These are phyloP conservation scores for Xyrichtys novacula DNA, from an alignment of 2,797 vertebrate genomes.

Conservation along the genomic window DNA sequence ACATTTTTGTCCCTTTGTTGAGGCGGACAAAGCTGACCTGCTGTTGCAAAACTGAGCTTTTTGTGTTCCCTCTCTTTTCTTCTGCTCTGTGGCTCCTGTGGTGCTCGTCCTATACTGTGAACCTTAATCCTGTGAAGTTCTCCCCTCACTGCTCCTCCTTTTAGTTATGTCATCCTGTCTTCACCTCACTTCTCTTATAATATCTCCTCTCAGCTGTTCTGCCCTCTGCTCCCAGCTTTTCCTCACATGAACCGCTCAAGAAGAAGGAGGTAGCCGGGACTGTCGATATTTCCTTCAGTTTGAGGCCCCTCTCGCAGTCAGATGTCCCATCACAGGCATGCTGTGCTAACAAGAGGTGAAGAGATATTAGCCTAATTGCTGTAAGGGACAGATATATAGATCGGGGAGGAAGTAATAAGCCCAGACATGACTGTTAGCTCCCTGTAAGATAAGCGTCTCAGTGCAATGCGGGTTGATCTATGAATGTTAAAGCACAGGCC, in stretches of 20 bases:
- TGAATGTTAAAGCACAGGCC: constrained; percentile 21
- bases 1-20: constrained; percentile 69
- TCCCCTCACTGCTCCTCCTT: constrained; percentile 24
- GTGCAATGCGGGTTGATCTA: constrained; percentile 38
- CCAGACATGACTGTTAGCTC: constrained; percentile 38
- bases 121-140: constrained; percentile 50
- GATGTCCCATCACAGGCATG: constrained; percentile 61
- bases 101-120: constrained; percentile 61
- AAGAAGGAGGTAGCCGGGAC: constrained; percentile 29
- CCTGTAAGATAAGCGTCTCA: constrained; percentile 34
- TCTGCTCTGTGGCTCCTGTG: constrained; percentile 27
- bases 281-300: constrained; percentile 41
- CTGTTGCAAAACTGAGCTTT: constrained; percentile 64
- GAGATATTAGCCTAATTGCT: constrained; percentile 77
- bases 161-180: constrained; percentile 34
- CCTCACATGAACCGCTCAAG: constrained; percentile 29
- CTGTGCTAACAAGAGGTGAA: constrained; percentile 72
- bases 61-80: constrained; percentile 45
- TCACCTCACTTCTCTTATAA: constrained; percentile 28
- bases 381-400: constrained; percentile 75
- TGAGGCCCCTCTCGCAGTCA: constrained; percentile 38
- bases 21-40: constrained; percentile 61
- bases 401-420: constrained; percentile 69
- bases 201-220: constrained; percentile 5
- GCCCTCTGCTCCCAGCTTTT: constrained; percentile 16